A percentile compares a stretch with the other conserved stretches of the same genome.
These are phyloP conservation scores for Diglossa brunneiventris DNA, from an alignment of 2,113 vertebrate genomes.

Conservation along the genomic window DNA sequence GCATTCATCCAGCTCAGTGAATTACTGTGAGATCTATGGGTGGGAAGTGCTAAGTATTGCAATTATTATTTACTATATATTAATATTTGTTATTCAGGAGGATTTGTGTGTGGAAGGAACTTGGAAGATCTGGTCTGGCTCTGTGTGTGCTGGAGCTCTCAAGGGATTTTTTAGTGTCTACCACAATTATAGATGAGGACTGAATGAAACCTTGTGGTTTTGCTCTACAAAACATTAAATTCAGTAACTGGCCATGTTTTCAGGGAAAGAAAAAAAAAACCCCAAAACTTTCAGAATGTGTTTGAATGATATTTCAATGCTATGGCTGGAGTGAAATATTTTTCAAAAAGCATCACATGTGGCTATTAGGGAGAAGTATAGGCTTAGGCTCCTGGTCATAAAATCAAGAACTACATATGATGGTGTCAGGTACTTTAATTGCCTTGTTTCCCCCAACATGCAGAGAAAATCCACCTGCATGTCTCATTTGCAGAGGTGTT, in stretches of 20 bases:
- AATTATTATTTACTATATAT: constrained; percentile 40
- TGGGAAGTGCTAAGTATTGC: constrained; percentile 3
- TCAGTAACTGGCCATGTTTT: neutral
- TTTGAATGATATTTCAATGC: neutral
- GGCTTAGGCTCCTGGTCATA: neutral
- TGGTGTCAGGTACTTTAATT: neutral
- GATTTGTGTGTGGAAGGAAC: neutral
- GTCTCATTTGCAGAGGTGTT: neutral
- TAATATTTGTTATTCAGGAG: constrained; percentile 22
- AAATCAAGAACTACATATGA: neutral
- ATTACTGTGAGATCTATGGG: neutral
- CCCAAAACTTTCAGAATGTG: neutral
- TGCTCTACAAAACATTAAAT: neutral
- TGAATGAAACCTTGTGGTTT: constrained; percentile 45
- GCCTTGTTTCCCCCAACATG: neutral
- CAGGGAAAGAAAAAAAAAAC: neutral
- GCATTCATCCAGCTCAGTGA: neutral
- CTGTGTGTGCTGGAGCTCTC: neutral
- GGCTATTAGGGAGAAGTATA: neutral
- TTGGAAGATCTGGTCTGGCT: constrained; percentile 15
- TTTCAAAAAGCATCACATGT: neutral
- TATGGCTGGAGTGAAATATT: neutral
- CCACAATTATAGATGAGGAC: constrained; percentile 44
- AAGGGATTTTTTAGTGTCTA: constrained; percentile 18
- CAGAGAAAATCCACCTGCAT: neutral